Conservation (phyloP, 2,888 invertebrate species). For the Tetragonisca angustula region DNA sequence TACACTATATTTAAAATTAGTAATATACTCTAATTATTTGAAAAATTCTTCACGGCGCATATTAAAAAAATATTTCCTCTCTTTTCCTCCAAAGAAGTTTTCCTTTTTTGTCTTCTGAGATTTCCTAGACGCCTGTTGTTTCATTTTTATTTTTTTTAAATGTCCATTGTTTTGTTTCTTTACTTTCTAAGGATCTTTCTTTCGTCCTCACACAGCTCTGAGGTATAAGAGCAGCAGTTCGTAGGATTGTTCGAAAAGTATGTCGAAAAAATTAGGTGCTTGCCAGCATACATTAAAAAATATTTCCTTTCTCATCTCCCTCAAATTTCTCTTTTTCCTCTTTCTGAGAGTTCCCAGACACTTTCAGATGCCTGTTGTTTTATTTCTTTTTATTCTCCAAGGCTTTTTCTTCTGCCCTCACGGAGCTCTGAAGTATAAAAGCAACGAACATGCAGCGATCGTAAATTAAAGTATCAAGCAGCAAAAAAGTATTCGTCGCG, state of each 20-base stretch:
- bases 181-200: not conserved
- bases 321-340: not conserved
- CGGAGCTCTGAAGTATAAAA: not conserved
- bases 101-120: not conserved
- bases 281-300: not conserved
- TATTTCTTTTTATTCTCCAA: not conserved
- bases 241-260: not conserved
- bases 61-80: not conserved
- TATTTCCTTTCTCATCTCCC: too few species aligned
- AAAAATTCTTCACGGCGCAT: too few species aligned
- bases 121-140: not conserved
- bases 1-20: too few species aligned
- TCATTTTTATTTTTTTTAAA: not conserved
- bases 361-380: not conserved
- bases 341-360: not conserved
- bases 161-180: not conserved
- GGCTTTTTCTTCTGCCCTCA: not conserved
- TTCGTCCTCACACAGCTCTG: too few species aligned
- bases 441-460: not conserved
- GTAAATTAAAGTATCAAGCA: slow-evolving; percentile 7
- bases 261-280: not conserved
- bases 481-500: not conserved
- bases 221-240: not conserved
- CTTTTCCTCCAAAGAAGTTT: not conserved
- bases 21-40: too few species aligned